phyloP scores from a whole-genome alignment of 2,888 invertebrate species.

The Platycheirus albimanus region DNA sequence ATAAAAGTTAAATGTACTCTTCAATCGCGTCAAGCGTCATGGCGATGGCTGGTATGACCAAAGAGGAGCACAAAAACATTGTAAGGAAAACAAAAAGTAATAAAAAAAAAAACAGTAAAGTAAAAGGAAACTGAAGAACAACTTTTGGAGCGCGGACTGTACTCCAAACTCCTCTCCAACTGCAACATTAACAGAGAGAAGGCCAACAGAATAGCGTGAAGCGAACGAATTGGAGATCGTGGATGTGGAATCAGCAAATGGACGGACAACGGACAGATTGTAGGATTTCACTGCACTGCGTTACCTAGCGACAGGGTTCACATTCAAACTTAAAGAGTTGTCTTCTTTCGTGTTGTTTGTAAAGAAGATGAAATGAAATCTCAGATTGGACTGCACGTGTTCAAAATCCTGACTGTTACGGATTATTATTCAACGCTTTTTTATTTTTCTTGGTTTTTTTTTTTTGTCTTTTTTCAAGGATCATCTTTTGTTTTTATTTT shows the following conservation, averaged over 20 bases:
- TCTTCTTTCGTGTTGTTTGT: conserved; percentile 19
- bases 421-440: conserved; percentile 57
- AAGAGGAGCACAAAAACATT: conserved; percentile 23
- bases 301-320: neutral
- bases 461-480: conserved; percentile 22
- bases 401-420: conserved; percentile 43
- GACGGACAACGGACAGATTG: neutral
- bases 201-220: no score
- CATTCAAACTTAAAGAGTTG: conserved; percentile 3
- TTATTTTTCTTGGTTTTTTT: conserved; percentile 35
- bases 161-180: neutral
- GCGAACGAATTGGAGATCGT: conserved; percentile 16
- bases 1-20: conserved; percentile 27
- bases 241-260: neutral
- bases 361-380: conserved; percentile 43
- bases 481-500: conserved; percentile 33
- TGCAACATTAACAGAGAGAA: no score
- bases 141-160: conserved; percentile 22
- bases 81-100: neutral
- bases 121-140: neutral
- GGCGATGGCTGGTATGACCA: neutral
- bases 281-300: neutral
- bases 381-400: conserved; percentile 55
- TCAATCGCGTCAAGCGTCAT: conserved; percentile 11
- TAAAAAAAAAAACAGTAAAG: neutral